Evolutionary conservation across 2,888 invertebrate genomes (phyloP), one percentile per base, ranked within the genome.

Genomic region (Polietes domitor): DNA sequence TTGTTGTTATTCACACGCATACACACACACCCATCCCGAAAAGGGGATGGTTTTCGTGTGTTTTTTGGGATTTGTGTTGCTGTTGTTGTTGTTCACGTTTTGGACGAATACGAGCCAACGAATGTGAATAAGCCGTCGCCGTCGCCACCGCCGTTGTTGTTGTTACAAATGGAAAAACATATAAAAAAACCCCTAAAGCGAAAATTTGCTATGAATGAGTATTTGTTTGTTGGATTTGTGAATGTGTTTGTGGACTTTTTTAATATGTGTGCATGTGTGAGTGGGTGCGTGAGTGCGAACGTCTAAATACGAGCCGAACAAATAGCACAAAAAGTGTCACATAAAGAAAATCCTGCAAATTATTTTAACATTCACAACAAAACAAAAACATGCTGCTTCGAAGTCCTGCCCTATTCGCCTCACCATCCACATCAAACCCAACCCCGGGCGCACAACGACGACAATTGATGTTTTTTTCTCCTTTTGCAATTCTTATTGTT

Each of bases 1-100:
- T 43, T 37, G 73, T 72, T 63, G 21, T 68, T 76, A 41, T 55
- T 41, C 47, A 37, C 41, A 10, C 15, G 53, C 24, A 84, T 55
- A 76, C 88, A 87, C 88, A 86, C 87, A 65, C 87, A 86, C 68
- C 12, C 10, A 19, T 58, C 26, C 43, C 68, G 24, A 77, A 79
- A 83, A 83, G 83, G 85, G 80, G 85, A 83, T 82, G 85, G 83
- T 80, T 80, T 82, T 74, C 79, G 19, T 61, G 70, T 55, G 65
- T 77, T 72, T 76, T 82, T 55, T 82, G 17, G 43, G n/a, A n/a
- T n/a, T n/a, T 76, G 41, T 21, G 21, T 70, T 63, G 72, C 41
- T 43, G 50, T 53, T 78, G 74, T 78, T 72, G 73, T 58, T 74
- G 21, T 73, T 63, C 1, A 10, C 24, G 12, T 37, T 72, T 47